These are phyloP conservation scores for Acanthosepion lycidas DNA, from an alignment of 2,888 invertebrate genomes.

Conservation along the genomic window DNA sequence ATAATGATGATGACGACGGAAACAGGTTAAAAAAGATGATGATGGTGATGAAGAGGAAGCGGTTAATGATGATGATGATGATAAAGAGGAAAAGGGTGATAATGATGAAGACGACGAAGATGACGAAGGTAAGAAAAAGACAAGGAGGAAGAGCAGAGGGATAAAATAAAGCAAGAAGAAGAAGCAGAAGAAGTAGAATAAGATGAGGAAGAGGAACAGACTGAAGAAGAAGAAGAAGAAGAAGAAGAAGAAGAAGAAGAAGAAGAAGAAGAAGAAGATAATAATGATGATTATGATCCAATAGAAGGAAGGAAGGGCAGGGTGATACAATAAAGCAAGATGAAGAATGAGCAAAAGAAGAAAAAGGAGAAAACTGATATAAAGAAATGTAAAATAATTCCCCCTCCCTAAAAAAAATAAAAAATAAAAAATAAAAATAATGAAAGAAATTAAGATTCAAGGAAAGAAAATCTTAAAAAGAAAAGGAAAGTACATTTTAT, in stretches of 20 bases:
- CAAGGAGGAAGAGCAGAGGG: no score
- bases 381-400: background rate
- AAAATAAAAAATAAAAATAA: background rate
- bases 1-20: no score
- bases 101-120: no score
- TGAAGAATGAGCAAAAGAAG: background rate
- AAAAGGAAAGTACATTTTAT: background rate
- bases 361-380: background rate
- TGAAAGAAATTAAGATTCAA: background rate
- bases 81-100: no score
- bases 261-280: background rate
- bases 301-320: background rate
- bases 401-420: background rate
- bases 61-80: fast-evolving
- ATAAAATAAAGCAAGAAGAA: no score
- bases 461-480: background rate
- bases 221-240: background rate
- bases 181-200: background rate
- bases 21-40: background rate
- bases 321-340: background rate
- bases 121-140: no score
- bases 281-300: background rate
- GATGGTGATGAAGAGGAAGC: fast-evolving
- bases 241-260: background rate
- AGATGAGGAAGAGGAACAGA: background rate